Evolutionary conservation across 2,888 invertebrate genomes (phyloP), one percentile per base, ranked within the genome.

Genomic region (Cordilura impudica): DNA sequence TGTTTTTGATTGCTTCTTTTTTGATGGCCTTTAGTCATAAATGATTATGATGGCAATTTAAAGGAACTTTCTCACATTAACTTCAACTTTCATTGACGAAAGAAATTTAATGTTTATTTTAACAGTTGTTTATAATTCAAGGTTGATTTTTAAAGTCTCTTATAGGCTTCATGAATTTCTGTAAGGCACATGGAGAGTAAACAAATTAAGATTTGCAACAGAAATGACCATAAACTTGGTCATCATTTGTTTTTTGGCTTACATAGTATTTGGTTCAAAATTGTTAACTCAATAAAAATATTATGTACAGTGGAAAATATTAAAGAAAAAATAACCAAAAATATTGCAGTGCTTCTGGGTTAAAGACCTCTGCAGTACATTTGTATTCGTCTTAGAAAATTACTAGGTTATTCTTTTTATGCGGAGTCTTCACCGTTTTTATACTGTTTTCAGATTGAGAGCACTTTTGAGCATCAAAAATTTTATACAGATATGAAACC

Each of bases 51-150:
- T 61, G 61, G 67, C 39, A 61, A 63, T 69, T 75, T 69, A 43
- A 49, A 39, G 47, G 5, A 69, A 76, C 69, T 70, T 70, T 76
- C 69, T 70, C 75, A 70, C 49, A 70, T 69, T 76, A 76, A 67
- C 39, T 19, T 18, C 39, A 75, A 70, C 69, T 76, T 76, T 76
- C 69, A 63, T 76, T 69, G 43, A 56, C 18, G 75, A 70, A 70
- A 76, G 54, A 49, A 69, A 23, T 70, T 49, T 47, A 49, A 69
- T 75, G 49, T 76, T 76, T 76, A 56, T 31, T 63, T 76, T 51
- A 10, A 8, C 10, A 1, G 16, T 23, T 16, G 14, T 8, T 19
- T 14, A 19, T 2, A 49, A 29, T 14, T 56, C 61, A 56, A 56
- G 75, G 16, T 51, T 70, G 43, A 49, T 56, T 31, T 31, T n/a